phyloP scores from a whole-genome alignment of 2,797 vertebrate species.

The Varecia variegata region DNA sequence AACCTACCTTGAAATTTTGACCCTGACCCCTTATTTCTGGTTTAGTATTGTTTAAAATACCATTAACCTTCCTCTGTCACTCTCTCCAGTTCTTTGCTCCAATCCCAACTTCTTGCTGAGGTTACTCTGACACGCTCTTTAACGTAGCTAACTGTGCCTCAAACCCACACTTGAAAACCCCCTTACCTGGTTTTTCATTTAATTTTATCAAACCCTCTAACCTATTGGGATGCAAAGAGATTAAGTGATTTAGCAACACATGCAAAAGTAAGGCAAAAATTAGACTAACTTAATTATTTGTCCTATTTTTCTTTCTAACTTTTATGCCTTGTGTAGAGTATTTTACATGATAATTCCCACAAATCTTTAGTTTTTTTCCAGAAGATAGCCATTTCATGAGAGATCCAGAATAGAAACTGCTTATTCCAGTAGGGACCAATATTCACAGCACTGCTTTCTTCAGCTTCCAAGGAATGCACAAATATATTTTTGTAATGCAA shows the following conservation, averaged over 20 bases:
- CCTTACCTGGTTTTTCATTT: not conserved
- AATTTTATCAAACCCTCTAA: not conserved
- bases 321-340: slow-evolving; percentile 30
- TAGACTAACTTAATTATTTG: not conserved
- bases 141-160: not conserved
- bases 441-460: slow-evolving; percentile 15
- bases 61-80: too few species aligned
- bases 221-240: not conserved
- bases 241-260: not conserved
- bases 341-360: not conserved
- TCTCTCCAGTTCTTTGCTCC: not conserved
- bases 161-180: not conserved
- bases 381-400: slow-evolving; percentile 39
- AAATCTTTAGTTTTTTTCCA: slow-evolving; percentile 36
- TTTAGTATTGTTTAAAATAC: not conserved
- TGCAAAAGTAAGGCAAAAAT: slow-evolving; percentile 43
- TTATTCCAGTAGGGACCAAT: slow-evolving; percentile 47
- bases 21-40: not conserved
- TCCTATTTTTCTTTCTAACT: slow-evolving; percentile 51
- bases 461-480: not conserved
- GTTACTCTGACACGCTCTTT: not conserved
- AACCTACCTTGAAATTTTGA: not conserved
- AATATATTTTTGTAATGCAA: not conserved
- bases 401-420: slow-evolving; percentile 57
- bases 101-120: not conserved